phyloP scores from a whole-genome alignment of 2,113 vertebrate genomes.

The Empidonax traillii region DNA sequence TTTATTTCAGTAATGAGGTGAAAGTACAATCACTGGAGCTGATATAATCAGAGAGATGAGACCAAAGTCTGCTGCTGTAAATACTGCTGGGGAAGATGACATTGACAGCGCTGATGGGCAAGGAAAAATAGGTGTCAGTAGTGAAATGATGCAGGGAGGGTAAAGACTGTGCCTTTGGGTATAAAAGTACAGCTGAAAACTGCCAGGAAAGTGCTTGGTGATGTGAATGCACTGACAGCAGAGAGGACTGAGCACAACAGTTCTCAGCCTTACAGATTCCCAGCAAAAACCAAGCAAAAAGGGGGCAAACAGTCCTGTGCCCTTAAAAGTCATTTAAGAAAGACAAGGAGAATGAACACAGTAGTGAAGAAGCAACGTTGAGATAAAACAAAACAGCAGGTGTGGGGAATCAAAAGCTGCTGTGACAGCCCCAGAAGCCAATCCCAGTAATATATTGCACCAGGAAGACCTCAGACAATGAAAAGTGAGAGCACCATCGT shows the following conservation, averaged over 20 bases:
- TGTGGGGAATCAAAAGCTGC: conserved; percentile 36
- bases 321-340: not conserved
- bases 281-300: not conserved
- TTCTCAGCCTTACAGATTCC: not conserved
- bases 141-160: not conserved
- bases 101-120: conserved; percentile 14
- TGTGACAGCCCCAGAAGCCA: not conserved
- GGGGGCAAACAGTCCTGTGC: not conserved
- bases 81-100: conserved; percentile 15
- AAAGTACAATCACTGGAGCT: conserved; percentile 70
- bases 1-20: conserved; percentile 79
- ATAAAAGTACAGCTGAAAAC: not conserved
- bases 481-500: not conserved
- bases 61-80: conserved; percentile 27
- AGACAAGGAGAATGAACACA: not conserved
- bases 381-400: conserved; percentile 16
- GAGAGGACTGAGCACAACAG: not conserved
- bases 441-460: conserved; percentile 13
- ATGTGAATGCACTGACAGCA: not conserved
- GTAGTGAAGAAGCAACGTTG: not conserved
- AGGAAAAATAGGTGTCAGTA: not conserved
- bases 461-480: not conserved
- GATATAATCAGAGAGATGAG: conserved; percentile 72
- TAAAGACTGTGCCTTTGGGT: not conserved
- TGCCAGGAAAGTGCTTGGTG: not conserved